These are phyloP conservation scores for Alces alces DNA, from an alignment of 2,113 vertebrate genomes.

Conservation along the genomic window DNA sequence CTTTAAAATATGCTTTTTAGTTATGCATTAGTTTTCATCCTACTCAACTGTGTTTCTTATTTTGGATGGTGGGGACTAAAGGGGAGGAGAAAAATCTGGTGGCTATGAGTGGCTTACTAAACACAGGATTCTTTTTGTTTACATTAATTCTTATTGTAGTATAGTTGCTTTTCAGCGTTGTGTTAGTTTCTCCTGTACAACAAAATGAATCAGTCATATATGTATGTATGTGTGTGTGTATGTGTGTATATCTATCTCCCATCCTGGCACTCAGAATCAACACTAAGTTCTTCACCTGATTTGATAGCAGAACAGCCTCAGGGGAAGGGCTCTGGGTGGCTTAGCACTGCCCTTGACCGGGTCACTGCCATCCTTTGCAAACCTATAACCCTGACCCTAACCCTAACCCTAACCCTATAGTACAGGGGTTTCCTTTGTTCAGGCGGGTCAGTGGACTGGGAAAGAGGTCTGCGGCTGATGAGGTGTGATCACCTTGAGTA, in stretches of 20 bases:
- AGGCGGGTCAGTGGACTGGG: fast-evolving
- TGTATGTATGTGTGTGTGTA: not conserved
- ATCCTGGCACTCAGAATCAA: not conserved
- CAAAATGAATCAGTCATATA: not conserved
- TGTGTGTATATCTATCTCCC: not conserved
- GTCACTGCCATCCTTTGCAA: not conserved
- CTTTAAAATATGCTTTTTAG: slow-evolving; percentile 11
- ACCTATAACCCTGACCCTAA: not conserved
- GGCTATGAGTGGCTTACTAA: not conserved
- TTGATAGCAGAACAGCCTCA: not conserved
- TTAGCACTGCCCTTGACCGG: not conserved
- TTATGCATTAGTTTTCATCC: not conserved
- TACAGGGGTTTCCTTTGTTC: not conserved
- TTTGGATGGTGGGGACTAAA: not conserved
- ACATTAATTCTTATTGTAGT: not conserved
- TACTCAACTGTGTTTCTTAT: not conserved
- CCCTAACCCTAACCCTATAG: too few species aligned
- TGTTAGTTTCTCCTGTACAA: not conserved
- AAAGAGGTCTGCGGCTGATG: not conserved
- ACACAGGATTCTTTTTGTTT: not conserved
- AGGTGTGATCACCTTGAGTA: not conserved
- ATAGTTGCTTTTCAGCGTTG: not conserved
- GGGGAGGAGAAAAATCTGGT: not conserved
- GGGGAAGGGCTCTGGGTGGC: not conserved
- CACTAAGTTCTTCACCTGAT: not conserved